A percentile compares a stretch with the other conserved stretches of the same genome.
Evolutionary conservation across 2,113 vertebrate genomes (phyloP).

Genomic region (Aix galericulata): DNA sequence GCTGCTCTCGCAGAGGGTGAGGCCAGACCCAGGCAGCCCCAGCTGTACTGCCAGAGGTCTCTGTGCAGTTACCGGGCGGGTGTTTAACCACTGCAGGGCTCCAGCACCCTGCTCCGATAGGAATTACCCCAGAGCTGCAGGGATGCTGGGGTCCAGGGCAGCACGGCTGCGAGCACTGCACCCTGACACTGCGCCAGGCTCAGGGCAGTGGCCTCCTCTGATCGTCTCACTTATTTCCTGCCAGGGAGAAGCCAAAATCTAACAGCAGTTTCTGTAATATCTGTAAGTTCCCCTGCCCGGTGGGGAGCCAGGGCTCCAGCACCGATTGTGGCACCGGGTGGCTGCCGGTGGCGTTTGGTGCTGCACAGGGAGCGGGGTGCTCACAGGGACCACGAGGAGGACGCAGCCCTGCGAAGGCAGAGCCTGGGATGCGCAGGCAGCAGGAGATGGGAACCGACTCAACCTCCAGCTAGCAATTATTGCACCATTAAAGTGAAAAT

Average conservation of each 20-base stretch:
- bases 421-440: neutral
- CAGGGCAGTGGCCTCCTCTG: neutral
- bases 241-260: neutral
- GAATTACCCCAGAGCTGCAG: neutral
- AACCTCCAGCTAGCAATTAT: neutral
- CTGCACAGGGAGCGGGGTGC: neutral
- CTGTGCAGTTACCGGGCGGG: neutral
- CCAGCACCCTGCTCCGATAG: neutral
- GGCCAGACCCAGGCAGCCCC: neutral
- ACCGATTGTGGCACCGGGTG: neutral
- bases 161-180: neutral
- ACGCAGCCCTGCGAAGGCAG: neutral
- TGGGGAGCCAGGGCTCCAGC: neutral
- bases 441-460: rapidly evolving
- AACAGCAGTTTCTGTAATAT: neutral
- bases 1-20: neutral
- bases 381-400: neutral
- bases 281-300: neutral
- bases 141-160: neutral
- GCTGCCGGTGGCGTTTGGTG: neutral
- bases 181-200: neutral
- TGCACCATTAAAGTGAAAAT: neutral
- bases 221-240: neutral
- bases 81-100: neutral
- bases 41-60: neutral